A percentile compares a stretch with the other conserved stretches of the same genome.
Evolutionary conservation across 2,113 vertebrate species (phyloP).

Genomic region (Eulacestoma nigropectus): DNA sequence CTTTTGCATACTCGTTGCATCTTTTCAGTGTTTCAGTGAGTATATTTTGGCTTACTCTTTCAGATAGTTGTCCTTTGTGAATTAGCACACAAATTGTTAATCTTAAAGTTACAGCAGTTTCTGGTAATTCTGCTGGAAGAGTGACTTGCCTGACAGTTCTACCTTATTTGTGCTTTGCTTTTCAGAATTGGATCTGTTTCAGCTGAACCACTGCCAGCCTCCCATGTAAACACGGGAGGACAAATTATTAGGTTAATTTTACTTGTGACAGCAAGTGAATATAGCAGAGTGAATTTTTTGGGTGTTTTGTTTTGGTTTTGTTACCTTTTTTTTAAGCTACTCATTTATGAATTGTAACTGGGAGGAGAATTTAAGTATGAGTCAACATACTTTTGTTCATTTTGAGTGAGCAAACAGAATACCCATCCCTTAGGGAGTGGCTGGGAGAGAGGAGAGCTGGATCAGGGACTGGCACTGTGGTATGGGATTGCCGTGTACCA

Average conservation of each 20-base stretch:
- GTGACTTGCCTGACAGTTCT: background rate
- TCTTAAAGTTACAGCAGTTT: background rate
- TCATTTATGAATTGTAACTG: background rate
- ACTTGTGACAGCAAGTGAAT: background rate
- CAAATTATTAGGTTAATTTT: slow-evolving; percentile 12
- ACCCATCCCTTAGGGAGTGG: background rate
- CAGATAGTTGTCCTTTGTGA: background rate
- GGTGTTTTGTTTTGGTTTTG: background rate
- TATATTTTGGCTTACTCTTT: background rate
- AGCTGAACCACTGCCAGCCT: slow-evolving; percentile 4
- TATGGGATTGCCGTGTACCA: background rate
- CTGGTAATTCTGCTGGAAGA: background rate
- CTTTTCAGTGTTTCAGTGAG: background rate
- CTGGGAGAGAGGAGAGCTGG: background rate
- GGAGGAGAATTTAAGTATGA: background rate
- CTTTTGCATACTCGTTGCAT: background rate
- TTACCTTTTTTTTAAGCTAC: background rate
- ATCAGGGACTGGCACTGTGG: background rate
- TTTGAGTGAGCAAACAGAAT: background rate
- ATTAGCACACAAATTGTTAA: background rate
- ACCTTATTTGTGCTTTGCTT: slow-evolving; percentile 21
- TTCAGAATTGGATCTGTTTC: background rate
- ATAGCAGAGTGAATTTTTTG: background rate
- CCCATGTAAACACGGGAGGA: background rate
- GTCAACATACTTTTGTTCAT: background rate